Percentiles rank a stretch among this genome's conserved stretches.
These are phyloP conservation scores for Heloderma charlesbogerti DNA, from an alignment of 2,113 vertebrate species.

Conservation along the genomic window DNA sequence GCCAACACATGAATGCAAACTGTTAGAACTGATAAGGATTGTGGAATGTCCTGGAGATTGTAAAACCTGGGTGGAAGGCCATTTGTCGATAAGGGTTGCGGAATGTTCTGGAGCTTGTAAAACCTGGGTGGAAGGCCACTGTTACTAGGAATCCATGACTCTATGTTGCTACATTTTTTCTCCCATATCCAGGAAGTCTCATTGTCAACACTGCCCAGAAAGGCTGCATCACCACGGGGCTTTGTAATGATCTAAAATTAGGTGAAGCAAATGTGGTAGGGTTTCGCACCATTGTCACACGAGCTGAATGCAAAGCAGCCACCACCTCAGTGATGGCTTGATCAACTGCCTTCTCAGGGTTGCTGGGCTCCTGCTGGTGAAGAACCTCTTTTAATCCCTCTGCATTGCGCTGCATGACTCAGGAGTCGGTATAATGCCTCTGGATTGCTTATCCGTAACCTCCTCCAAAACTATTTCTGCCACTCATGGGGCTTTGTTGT, in stretches of 20 bases:
- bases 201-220: neutral
- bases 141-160: neutral
- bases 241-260: neutral
- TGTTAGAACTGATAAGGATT: neutral
- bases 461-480: neutral
- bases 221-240: neutral
- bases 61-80: neutral
- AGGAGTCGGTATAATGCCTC: neutral
- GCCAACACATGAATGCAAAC: neutral
- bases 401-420: neutral
- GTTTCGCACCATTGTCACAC: neutral
- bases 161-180: neutral
- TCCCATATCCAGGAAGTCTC: neutral
- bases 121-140: neutral
- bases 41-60: neutral
- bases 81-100: neutral
- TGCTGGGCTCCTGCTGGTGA: neutral
- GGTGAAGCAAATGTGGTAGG: neutral
- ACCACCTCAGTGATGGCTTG: too few species aligned
- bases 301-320: neutral
- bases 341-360: neutral
- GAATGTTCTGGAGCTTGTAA: neutral
- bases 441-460: neutral
- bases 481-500: neutral
- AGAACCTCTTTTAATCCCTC: neutral